phyloP scores from a whole-genome alignment of 2,888 invertebrate species.

The Matsumyia berberina region DNA sequence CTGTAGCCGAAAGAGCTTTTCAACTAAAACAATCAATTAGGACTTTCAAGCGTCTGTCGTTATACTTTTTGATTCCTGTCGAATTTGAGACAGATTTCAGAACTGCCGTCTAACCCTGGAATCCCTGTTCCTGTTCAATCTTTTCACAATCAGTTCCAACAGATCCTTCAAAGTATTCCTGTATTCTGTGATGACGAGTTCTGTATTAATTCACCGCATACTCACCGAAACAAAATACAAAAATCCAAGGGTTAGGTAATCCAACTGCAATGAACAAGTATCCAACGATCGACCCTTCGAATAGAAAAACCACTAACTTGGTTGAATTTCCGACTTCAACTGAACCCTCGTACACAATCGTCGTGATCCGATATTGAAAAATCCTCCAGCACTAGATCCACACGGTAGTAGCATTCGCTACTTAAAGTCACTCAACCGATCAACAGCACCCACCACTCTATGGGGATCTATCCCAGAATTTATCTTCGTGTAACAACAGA shows the following conservation, averaged over 20 bases:
- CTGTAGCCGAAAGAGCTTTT: too few species aligned
- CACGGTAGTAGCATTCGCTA: conserved; percentile 11
- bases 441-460: conserved; percentile 43
- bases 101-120: too few species aligned
- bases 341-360: conserved; percentile 40
- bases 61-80: too few species aligned
- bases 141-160: too few species aligned
- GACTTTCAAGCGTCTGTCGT: too few species aligned
- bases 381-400: conserved; percentile 14
- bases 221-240: conserved; percentile 10
- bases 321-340: conserved; percentile 56
- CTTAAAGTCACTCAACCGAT: conserved; percentile 73
- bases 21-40: too few species aligned
- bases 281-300: conserved; percentile 4
- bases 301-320: conserved; percentile 30
- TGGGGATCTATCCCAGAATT: conserved; percentile 66
- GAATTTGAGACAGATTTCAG: too few species aligned
- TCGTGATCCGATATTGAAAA: conserved; percentile 52
- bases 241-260: conserved; percentile 30
- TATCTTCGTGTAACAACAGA: conserved; percentile 69
- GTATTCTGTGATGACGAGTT: too few species aligned
- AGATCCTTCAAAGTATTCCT: too few species aligned
- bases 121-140: too few species aligned
- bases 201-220: neutral
- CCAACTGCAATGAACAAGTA: neutral